Evolutionary conservation across 2,113 vertebrate species (phyloP), one percentile per base, ranked within the genome.

Genomic region (Arizona elegans): DNA sequence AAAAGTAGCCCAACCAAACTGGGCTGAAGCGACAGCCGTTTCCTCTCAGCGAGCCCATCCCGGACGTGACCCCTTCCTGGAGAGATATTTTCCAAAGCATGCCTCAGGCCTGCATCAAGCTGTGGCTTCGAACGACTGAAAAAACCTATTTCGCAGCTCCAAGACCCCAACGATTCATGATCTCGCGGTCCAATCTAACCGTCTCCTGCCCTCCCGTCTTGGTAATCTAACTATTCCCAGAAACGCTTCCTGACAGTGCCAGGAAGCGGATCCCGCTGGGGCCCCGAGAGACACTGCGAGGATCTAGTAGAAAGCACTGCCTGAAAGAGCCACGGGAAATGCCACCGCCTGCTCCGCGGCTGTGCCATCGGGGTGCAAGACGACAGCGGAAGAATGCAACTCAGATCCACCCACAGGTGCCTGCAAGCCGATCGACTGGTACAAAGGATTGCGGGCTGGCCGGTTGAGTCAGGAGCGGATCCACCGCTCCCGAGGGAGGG

Each of bases 301-400:
- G 13, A 58, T 17, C 70, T 52, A 81, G 91, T 55, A 87, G 55
- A 55, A 54, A 43, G 54, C 55, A 17, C 23, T 15, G 24, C 56
- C 56, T 13, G 38, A 7, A 21, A 59, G 33, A 43, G 6, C 4
- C 1, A 23, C 19, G 23, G 3, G 2, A 23, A 8, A 38, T 2
- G 17, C 10, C 43, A 8, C 26, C 81, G 5, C 23, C 59, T 3
- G 26, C 3, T 8, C 5, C 0, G 24, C 93, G 0, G 0, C n/a
- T 24, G 47, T 21, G 26, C 6, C 86, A 1, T 0, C 26, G 58
- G 24, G 7, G 21, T 0, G 91, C 56, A 65, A 38, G 50, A 23
- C 10, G 8, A 58, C 26, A 33, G 52, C 11, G 6, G 10, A 13
- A 62, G 10, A 1, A 56, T 9, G 85, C 9, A 29, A 15, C 59